phyloP scores from a whole-genome alignment of 2,113 vertebrate species.

The Agapornis roseicollis region DNA sequence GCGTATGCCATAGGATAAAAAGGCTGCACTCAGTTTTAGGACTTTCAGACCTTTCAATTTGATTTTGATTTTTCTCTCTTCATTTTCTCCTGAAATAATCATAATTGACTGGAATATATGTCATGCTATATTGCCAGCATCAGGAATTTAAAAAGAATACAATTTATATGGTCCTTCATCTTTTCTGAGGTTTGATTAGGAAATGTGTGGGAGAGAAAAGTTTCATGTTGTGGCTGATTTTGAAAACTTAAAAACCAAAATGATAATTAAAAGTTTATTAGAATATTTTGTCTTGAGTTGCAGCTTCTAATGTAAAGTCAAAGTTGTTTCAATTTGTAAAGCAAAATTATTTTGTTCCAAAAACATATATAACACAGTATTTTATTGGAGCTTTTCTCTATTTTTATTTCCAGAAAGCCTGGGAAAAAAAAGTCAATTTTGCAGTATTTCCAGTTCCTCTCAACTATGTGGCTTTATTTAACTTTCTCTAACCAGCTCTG shows the following conservation, averaged over 20 bases:
- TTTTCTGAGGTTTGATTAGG: not conserved
- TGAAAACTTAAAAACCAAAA: not conserved
- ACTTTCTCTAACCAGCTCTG: not conserved
- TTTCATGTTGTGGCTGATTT: not conserved
- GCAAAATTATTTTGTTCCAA: not conserved
- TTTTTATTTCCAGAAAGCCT: not conserved
- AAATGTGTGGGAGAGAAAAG: not conserved
- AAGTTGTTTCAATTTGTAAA: not conserved
- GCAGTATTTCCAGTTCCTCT: slow-evolving; percentile 7
- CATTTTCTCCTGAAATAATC: not conserved
- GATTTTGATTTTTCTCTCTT: not conserved
- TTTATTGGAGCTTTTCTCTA: not conserved
- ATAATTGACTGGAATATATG: not conserved
- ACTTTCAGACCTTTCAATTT: not conserved
- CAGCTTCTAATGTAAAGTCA: not conserved
- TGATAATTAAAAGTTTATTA: not conserved
- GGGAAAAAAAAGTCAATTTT: not conserved
- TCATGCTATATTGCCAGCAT: not conserved
- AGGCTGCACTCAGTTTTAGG: not conserved
- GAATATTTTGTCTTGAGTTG: not conserved
- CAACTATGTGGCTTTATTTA: not conserved
- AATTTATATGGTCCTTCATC: not conserved
- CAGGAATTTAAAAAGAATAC: not conserved
- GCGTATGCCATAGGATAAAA: not conserved
- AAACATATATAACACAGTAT: not conserved